Conservation (phyloP, 2,888 invertebrate genomes). For the Volucella inflata region DNA sequence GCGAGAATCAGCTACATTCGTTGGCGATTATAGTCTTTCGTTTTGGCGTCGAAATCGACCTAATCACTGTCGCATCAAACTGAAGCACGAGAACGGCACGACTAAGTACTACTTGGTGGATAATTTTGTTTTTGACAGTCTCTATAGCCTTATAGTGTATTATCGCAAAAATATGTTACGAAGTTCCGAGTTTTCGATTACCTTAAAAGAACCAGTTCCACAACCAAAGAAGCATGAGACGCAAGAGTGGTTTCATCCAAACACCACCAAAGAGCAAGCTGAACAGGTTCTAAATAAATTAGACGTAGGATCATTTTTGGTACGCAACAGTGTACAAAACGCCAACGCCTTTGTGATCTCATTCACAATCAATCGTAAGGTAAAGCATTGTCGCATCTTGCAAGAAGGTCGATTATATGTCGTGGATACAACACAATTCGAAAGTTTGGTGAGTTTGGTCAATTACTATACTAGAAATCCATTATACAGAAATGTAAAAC, state of each 20-base stretch:
- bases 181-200: constrained; percentile 95
- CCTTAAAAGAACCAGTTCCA: constrained; percentile 94
- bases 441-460: constrained; percentile 97
- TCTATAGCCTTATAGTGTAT: constrained; percentile 95
- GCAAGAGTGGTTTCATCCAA: constrained; percentile 96
- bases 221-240: constrained; percentile 97
- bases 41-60: constrained; percentile 96
- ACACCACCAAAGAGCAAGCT: constrained; percentile 91
- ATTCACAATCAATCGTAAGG: constrained; percentile 95
- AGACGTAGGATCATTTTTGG: constrained; percentile 96
- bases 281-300: constrained; percentile 94
- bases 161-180: constrained; percentile 94
- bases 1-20: constrained; percentile 96
- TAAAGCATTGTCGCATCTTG: constrained; percentile 98
- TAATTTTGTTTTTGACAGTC: constrained; percentile 93
- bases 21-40: constrained; percentile 97
- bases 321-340: constrained; percentile 95
- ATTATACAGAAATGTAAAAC: constrained; percentile 94
- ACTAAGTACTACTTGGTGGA: constrained; percentile 96
- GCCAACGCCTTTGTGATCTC: constrained; percentile 95
- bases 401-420: constrained; percentile 95
- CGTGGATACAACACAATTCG: constrained; percentile 96
- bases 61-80: constrained; percentile 95
- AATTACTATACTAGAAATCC: constrained; percentile 95
- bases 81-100: constrained; percentile 94